Conservation (phyloP, 53 echinoderm and acorn worm genomes). For the Echinarachnius parma region DNA sequence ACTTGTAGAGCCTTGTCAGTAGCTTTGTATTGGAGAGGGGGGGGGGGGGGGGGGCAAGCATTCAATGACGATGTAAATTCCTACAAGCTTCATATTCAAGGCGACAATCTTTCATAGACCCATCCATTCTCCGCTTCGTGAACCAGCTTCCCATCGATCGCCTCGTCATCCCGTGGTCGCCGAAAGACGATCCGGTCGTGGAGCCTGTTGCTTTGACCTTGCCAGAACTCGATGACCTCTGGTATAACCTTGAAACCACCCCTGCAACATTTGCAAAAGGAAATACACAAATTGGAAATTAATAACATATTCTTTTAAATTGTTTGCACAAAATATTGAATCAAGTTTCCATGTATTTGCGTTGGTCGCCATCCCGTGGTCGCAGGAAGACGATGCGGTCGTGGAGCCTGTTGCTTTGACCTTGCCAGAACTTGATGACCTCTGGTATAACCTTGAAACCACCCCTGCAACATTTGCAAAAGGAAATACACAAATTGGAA, state of each 20-base stretch:
- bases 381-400: conserved; percentile 89
- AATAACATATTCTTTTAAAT: too few species aligned
- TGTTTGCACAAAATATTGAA: too few species aligned
- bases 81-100: too few species aligned
- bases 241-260: conserved; percentile 85
- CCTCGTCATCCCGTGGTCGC: conserved; percentile 49
- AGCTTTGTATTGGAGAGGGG: too few species aligned
- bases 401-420: conserved; percentile 90
- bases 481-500: too few species aligned
- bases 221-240: conserved; percentile 92
- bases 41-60: too few species aligned
- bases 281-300: too few species aligned
- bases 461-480: conserved; percentile 75
- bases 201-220: conserved; percentile 91
- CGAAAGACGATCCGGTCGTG: conserved; percentile 94
- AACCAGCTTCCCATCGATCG: conserved; percentile 58
- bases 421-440: conserved; percentile 95
- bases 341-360: too few species aligned
- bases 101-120: conserved; percentile 86
- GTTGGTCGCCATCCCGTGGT: conserved; percentile 55
- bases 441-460: conserved; percentile 81
- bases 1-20: too few species aligned
- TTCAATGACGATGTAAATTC: too few species aligned
- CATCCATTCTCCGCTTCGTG: conserved; percentile 84
- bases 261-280: conserved; percentile 66